A percentile compares a stretch with the other conserved stretches of the same genome.
Conservation (phyloP, 2,888 invertebrate species). For the Celastrina argiolus region DNA sequence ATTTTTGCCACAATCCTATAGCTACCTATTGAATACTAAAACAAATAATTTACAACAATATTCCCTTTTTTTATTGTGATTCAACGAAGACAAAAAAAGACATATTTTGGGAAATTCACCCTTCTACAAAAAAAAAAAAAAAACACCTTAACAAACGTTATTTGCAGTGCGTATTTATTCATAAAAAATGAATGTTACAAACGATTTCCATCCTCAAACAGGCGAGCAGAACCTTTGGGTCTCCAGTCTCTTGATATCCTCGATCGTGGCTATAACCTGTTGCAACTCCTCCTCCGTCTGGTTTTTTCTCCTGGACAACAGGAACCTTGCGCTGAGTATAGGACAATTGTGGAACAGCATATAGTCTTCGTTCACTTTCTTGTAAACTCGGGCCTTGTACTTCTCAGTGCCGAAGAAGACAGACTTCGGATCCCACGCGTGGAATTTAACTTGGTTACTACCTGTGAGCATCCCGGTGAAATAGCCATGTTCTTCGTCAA, state of each 20-base stretch:
- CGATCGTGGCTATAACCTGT: constrained; percentile 24
- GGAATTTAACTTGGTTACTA: constrained; percentile 18
- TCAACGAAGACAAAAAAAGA: too few species aligned
- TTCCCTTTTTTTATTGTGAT: too few species aligned
- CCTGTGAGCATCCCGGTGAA: constrained; percentile 26
- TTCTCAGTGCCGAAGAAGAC: background rate
- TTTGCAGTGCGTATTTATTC: too few species aligned
- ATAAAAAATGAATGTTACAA: background rate
- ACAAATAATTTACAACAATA: too few species aligned
- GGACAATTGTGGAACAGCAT: constrained; percentile 24
- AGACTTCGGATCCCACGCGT: constrained; percentile 20
- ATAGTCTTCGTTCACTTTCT: constrained; percentile 27
- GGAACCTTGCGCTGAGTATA: constrained; percentile 16
- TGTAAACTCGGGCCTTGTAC: constrained; percentile 22
- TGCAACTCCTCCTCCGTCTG: constrained; percentile 24
- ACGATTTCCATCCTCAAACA: background rate
- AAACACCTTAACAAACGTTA: too few species aligned
- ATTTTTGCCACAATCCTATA: too few species aligned
- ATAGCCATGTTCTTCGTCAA: background rate
- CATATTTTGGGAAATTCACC: too few species aligned
- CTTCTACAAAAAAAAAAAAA: too few species aligned
- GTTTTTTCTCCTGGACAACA: constrained; percentile 26
- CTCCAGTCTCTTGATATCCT: constrained; percentile 22
- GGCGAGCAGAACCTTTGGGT: constrained; percentile 25
- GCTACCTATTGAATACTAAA: too few species aligned